These are phyloP conservation scores for Alethe castanea DNA, from an alignment of 2,113 vertebrate species.

Conservation along the genomic window DNA sequence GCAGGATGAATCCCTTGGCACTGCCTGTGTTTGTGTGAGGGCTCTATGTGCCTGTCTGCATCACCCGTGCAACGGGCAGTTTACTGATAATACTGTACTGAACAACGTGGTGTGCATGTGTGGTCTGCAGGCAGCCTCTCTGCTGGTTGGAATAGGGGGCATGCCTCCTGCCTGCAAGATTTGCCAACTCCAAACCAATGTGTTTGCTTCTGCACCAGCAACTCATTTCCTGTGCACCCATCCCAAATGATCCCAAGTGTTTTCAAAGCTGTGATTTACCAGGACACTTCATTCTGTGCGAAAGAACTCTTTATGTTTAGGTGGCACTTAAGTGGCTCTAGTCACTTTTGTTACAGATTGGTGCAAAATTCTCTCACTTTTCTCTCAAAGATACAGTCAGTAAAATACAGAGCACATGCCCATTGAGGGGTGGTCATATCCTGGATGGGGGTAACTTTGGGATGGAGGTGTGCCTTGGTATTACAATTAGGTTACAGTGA, in stretches of 20 bases:
- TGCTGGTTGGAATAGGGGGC: neutral
- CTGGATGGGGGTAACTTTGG: too few relatives aligned
- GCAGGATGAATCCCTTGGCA: neutral
- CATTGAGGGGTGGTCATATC: too few relatives aligned
- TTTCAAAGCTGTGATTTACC: neutral
- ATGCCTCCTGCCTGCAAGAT: neutral
- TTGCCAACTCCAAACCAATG: neutral
- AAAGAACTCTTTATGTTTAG: neutral
- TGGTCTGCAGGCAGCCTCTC: neutral
- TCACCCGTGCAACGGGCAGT: neutral
- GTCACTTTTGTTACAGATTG: neutral
- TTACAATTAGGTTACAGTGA: too few relatives aligned
- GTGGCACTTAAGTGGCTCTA: neutral
- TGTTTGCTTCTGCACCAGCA: neutral
- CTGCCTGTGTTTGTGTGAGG: neutral
- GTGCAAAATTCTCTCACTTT: neutral
- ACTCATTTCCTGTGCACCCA: neutral
- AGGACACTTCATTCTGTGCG: neutral
- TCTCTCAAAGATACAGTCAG: neutral
- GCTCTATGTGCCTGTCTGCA: neutral
- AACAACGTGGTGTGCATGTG: neutral
- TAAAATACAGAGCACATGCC: neutral
- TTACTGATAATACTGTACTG: neutral
- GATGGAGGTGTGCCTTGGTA: too few relatives aligned
- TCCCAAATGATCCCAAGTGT: neutral